Base-by-base conservation (phyloP, 2,113 vertebrate genomes). In the Dicentrarchus labrax region DNA sequence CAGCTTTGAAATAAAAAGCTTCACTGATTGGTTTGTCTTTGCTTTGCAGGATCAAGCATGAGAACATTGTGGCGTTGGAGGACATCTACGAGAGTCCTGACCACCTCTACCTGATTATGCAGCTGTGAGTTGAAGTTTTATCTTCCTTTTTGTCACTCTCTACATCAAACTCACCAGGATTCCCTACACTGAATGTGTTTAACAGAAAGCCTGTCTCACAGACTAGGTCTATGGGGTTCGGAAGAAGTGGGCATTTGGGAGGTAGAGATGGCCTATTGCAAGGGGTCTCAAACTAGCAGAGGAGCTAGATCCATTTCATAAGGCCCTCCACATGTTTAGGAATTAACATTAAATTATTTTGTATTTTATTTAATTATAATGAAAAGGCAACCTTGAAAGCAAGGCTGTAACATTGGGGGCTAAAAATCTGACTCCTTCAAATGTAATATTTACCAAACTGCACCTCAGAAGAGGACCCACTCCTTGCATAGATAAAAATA, bases 71-170 rank as follows among this genome's bases (percentile, higher is more conserved):
- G 91, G 97, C 98, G 0, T 91, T 99, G 91, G 98, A 99, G 94
- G 98, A 99, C 91, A 99, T 99, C 90, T 98, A 99, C 13, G 98
- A 99, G 93, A 99, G 98, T 75, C 95, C 97, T 0, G 97, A 97
- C 82, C 98, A 99, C 92, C 94, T 99, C 68, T 99, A 99, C 91
- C 94, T 99, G 94, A 97, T 99, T 76, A 99, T 99, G 98, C 97
- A 99, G 87, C 91, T 99, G 98, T 99, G 92, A 99, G 98, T 98
- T 19, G 0, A 57, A 38, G 3, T 36, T 48, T 5, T 13, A 8
- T 7, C 15, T 24, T 19, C 21, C 6, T 47, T 77, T 13, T 17
- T 21, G 0, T 59, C 36, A 2, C 51, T 11, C 30, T 24, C 1
- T 56, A 4, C 48, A 2, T 30, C 30, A 30, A 30, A 30, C 30